These are phyloP conservation scores for Ischnus inquisitorius DNA, from an alignment of 2,888 invertebrate species.

Conservation along the genomic window DNA sequence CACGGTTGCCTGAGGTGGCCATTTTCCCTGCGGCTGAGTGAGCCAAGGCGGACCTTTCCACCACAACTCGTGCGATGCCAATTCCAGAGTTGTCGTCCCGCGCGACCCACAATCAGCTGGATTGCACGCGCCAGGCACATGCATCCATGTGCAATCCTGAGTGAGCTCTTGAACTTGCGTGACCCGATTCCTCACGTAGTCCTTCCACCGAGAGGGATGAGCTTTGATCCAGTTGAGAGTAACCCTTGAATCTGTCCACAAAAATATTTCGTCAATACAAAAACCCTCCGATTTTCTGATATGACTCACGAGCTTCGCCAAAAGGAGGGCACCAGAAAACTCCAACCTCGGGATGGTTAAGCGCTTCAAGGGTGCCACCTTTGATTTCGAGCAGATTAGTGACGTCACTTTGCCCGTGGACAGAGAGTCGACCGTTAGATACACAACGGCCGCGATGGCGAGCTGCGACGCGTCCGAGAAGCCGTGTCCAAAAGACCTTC, in stretches of 20 bases:
- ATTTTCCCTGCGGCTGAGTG: no score
- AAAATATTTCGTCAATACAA: no score
- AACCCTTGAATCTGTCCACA: not conserved
- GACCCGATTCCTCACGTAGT: slow-evolving; percentile 74
- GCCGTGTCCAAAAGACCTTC: not conserved
- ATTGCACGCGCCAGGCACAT: slow-evolving; percentile 59
- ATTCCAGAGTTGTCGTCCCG: slow-evolving; percentile 6
- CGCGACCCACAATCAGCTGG: slow-evolving; percentile 64
- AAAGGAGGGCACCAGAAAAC: not conserved
- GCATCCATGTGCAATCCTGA: slow-evolving; percentile 40
- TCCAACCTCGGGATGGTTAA: not conserved
- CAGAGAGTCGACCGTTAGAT: slow-evolving; percentile 19
- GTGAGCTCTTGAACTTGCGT: slow-evolving; percentile 62
- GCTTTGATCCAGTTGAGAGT: slow-evolving; percentile 64
- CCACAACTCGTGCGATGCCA: no score
- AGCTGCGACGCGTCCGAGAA: slow-evolving; percentile 65
- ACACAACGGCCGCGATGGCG: slow-evolving; percentile 38
- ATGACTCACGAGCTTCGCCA: not conserved
- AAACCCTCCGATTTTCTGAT: not conserved
- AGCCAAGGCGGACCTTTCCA: no score
- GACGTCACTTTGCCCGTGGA: not conserved
- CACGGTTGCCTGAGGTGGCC: no score
- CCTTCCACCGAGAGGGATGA: slow-evolving; percentile 67
- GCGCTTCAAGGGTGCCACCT: slow-evolving; percentile 56
- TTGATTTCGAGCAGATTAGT: slow-evolving; percentile 52